A percentile compares a stretch with the other conserved stretches of the same genome.
These are phyloP conservation scores for Panulirus ornatus DNA, from an alignment of 1,140 invertebrate species.

Conservation along the genomic window DNA sequence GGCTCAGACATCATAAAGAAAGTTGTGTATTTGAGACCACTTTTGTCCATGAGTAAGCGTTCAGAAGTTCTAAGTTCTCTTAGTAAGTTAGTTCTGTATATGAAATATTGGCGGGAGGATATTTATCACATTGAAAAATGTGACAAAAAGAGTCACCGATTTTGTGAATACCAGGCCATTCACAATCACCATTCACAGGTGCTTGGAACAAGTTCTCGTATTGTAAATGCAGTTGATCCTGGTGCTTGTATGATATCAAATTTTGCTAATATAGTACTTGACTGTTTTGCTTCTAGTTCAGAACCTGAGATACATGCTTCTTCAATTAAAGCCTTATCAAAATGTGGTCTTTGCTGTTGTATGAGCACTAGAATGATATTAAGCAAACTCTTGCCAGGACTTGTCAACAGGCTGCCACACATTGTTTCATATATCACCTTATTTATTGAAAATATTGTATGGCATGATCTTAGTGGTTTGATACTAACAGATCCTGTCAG, in stretches of 20 bases:
- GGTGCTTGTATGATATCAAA: constrained; percentile 57
- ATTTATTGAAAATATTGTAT: constrained; percentile 60
- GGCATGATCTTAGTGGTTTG: constrained; percentile 56
- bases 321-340: constrained; percentile 25
- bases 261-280: constrained; percentile 50
- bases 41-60: constrained; percentile 32
- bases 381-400: constrained; percentile 28
- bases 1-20: constrained; percentile 48
- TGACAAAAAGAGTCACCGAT: constrained; percentile 61
- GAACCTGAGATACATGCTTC: constrained; percentile 27
- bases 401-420: neutral
- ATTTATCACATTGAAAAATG: constrained; percentile 58
- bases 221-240: constrained; percentile 35
- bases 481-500: constrained; percentile 13
- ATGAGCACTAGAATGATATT: constrained; percentile 50
- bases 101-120: constrained; percentile 63
- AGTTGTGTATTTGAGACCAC: constrained; percentile 26
- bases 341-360: constrained; percentile 64
- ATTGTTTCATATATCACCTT: constrained; percentile 32
- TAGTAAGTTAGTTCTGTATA: constrained; percentile 44
- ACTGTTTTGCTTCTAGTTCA: constrained; percentile 42
- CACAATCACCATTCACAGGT: constrained; percentile 60
- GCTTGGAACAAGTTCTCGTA: constrained; percentile 38
- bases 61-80: constrained; percentile 32
- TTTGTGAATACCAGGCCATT: constrained; percentile 51